These are phyloP conservation scores for Rhamphomyia laevipes DNA, from an alignment of 2,888 invertebrate species.

Conservation along the genomic window DNA sequence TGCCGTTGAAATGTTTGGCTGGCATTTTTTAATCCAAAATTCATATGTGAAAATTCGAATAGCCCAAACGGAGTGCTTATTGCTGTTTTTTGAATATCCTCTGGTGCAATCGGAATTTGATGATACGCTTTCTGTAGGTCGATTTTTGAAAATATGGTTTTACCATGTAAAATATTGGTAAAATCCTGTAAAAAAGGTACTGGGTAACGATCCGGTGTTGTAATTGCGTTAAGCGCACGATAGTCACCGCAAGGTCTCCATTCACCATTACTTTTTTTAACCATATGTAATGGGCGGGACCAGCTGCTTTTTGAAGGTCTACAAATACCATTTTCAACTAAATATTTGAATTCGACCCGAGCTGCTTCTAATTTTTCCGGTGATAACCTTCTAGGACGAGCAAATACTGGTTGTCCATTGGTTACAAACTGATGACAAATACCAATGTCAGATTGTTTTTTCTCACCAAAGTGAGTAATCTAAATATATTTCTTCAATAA, in stretches of 20 bases:
- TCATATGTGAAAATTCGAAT: slow-evolving; percentile 23
- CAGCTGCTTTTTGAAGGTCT: slow-evolving; percentile 29
- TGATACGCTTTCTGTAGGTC: slow-evolving; percentile 20
- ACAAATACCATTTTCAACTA: slow-evolving; percentile 26
- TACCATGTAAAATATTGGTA: slow-evolving; percentile 13
- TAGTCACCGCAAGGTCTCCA: slow-evolving; percentile 25
- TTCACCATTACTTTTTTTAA: slow-evolving; percentile 14
- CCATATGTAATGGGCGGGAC: slow-evolving; percentile 28
- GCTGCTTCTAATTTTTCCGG: too few species aligned
- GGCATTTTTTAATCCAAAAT: slow-evolving; percentile 25
- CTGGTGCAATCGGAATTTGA: slow-evolving; percentile 20
- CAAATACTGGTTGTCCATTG: too few species aligned
- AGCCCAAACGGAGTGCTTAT: slow-evolving; percentile 26
- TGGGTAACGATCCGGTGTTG: too few species aligned
- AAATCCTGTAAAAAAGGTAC: slow-evolving; percentile 22
- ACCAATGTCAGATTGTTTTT: too few species aligned
- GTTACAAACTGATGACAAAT: too few species aligned
- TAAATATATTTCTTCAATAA: too few species aligned
- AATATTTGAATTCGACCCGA: neutral
- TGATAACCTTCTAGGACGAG: too few species aligned
- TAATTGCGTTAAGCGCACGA: slow-evolving; percentile 19
- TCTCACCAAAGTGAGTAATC: too few species aligned
- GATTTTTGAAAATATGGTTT: slow-evolving; percentile 19
- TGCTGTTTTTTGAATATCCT: slow-evolving; percentile 18
- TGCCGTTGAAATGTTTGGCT: slow-evolving; percentile 25